Percentiles rank a stretch among this genome's conserved stretches.
Conservation (phyloP, 2,888 invertebrate genomes). For the Hermaeophaga mercurialis region DNA sequence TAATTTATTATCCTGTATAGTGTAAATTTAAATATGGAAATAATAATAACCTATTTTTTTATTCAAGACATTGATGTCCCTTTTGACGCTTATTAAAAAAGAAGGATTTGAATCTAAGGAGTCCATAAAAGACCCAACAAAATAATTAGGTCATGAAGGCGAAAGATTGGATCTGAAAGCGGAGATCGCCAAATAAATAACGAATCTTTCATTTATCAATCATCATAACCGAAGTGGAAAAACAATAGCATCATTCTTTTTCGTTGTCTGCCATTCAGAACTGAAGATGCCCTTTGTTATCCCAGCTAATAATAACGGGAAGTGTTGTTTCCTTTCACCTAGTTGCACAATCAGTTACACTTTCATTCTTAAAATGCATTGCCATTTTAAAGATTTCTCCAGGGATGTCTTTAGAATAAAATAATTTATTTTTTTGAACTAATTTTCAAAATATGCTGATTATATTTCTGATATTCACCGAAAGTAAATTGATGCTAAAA, state of each 20-base stretch:
- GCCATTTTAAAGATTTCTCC: neutral
- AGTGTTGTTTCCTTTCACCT: neutral
- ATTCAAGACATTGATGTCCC: no score
- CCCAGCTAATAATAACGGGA: neutral
- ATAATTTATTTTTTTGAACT: no score
- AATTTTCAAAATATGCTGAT: no score
- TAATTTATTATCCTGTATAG: no score
- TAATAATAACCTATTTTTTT: no score
- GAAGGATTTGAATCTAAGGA: no score
- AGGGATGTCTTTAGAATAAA: neutral
- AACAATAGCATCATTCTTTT: slow-evolving; percentile 3
- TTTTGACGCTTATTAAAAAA: no score
- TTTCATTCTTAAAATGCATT: neutral
- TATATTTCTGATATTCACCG: no score
- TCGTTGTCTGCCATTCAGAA: neutral
- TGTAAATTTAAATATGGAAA: no score
- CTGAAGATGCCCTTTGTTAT: neutral
- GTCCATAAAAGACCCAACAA: neutral
- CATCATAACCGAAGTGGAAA: slow-evolving; percentile 4
- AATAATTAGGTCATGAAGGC: neutral
- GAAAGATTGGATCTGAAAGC: neutral
- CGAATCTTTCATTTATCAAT: slow-evolving; percentile 3
- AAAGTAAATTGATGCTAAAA: no score
- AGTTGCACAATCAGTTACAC: neutral
- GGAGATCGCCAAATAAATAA: neutral